Evolutionary conservation across 2,113 vertebrate species (phyloP), one percentile per base, ranked within the genome.

Genomic region (Gallinago paraguaiae): DNA sequence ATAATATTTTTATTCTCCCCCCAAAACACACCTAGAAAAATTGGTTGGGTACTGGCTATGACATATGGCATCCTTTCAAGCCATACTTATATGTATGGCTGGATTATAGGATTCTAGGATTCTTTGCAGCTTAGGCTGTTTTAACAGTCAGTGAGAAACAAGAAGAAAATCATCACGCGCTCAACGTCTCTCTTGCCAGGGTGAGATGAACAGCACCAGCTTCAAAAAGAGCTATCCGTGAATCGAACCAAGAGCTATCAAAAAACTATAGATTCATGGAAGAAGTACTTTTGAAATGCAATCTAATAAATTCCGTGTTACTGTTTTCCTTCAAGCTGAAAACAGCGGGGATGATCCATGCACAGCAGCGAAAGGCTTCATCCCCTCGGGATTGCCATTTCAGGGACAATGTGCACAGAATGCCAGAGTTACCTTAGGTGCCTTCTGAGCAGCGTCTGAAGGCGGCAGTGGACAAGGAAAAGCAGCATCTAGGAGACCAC

Each of bases 191-290:
- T 50, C 63, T 88, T 57, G 7, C 25, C 23, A 50, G n/a, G 43
- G 50, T 31, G n/a, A 56, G 2, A 67, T 37, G 18, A 88, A 50
- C 9, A 67, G 10, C 54, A 45, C 28, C 75, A 46, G 24, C 39
- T 85, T 65, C 74, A 22, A 48, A 48, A 48, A 75, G 69, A 78
- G 33, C 35, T 23, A 57, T 5, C 41, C 6, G 41, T 43, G 41
- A 43, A 43, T 43, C 0, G 19, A 1, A 35, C 20, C 46, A 76
- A 76, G 72, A 78, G 33, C 35, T 30, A 53, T 4, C 0, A 1
- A 35, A 79, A 91, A 65, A 6, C 24, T 35, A 37, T 0, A 77
- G 54, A 39, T 54, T 53, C 9, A 30, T 0, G 1, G 33, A n/a
- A 56, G 43, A 84, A 80, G 7, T 19, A 25, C 12, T 37, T 77